Conservation (phyloP, 2,888 invertebrate species). For the Amphipyra berbera region DNA sequence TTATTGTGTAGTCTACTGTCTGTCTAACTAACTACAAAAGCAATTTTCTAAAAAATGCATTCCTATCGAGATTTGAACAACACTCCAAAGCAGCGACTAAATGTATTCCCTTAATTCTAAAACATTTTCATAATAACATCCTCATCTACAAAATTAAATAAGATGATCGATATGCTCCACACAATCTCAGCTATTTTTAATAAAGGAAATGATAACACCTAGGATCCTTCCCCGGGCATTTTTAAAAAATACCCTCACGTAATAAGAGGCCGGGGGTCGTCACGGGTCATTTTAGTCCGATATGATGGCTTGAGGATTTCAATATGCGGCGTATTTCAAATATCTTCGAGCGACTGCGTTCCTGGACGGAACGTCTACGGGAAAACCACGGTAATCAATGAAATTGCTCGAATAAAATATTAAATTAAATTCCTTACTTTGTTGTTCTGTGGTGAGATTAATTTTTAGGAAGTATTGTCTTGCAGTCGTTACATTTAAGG, state of each 20-base stretch:
- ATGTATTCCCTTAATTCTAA: too few species aligned
- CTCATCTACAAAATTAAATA: slow-evolving; percentile 21
- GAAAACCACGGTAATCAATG: slow-evolving; percentile 77
- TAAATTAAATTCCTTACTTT: slow-evolving; percentile 65
- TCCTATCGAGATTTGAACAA: too few species aligned
- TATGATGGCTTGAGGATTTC: slow-evolving; percentile 82
- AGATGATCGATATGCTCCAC: slow-evolving; percentile 18
- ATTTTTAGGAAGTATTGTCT: slow-evolving; percentile 36
- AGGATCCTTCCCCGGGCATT: slow-evolving; percentile 45
- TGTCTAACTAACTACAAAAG: too few species aligned
- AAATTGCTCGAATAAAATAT: slow-evolving; percentile 80
- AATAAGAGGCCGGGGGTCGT: slow-evolving; percentile 67
- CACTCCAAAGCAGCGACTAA: too few species aligned
- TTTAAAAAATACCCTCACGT: slow-evolving; percentile 69
- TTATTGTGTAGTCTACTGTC: too few species aligned
- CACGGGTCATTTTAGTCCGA: slow-evolving; percentile 79
- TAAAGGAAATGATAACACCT: slow-evolving; percentile 59
- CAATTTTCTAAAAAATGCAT: too few species aligned
- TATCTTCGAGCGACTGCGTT: slow-evolving; percentile 76
- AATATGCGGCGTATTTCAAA: slow-evolving; percentile 87
- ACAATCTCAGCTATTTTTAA: slow-evolving; percentile 58
- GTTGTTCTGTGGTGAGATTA: slow-evolving; percentile 32
- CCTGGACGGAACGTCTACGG: slow-evolving; percentile 66
- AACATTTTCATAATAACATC: not conserved
- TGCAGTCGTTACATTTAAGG: slow-evolving; percentile 2